phyloP scores from a whole-genome alignment of 2,797 vertebrate species.

The Potorous gilbertii region DNA sequence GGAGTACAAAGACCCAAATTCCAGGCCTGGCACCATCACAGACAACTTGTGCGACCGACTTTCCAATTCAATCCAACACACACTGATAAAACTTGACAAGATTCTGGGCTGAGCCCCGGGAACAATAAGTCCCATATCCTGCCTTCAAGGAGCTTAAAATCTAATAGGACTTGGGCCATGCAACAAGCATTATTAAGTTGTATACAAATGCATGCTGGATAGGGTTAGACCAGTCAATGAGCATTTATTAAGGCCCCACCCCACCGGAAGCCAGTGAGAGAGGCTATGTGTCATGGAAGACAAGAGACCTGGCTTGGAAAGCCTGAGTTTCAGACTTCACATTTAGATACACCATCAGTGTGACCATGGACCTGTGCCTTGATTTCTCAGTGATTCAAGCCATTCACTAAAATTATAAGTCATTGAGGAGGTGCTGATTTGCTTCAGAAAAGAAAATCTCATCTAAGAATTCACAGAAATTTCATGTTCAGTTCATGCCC shows the following conservation, averaged over 20 bases:
- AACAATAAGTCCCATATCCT: neutral
- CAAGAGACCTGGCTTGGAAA: neutral
- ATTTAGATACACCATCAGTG: rapidly evolving
- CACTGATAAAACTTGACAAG: neutral
- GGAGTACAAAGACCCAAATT: neutral
- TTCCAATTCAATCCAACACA: neutral
- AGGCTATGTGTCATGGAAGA: neutral
- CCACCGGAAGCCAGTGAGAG: neutral
- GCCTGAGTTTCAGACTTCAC: neutral
- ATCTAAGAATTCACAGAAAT: neutral
- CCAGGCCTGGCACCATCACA: neutral
- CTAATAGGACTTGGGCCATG: neutral
- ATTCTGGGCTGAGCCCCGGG: neutral
- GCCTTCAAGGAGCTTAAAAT: neutral
- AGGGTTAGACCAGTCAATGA: neutral
- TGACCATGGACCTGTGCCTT: neutral
- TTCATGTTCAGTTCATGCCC: neutral
- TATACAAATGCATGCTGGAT: neutral
- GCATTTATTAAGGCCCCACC: neutral
- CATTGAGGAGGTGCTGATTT: neutral
- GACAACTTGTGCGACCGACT: neutral
- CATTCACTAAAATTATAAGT: neutral
- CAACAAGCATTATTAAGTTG: neutral
- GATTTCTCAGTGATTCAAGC: neutral
- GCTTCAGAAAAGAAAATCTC: neutral